Base-by-base conservation (phyloP, 2,888 invertebrate genomes). In the Periphyllus acericola region DNA sequence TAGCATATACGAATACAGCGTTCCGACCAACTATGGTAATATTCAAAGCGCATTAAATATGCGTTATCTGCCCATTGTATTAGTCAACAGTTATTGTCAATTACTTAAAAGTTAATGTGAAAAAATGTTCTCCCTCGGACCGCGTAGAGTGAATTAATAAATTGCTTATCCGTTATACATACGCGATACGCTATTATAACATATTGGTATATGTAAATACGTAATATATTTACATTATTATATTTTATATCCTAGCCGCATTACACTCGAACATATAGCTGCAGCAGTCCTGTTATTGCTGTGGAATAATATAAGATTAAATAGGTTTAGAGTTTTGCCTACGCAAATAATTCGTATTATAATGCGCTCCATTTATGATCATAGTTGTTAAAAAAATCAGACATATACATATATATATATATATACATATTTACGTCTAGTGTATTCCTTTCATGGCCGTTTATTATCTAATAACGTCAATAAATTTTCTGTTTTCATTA, bases 61-160 rank as follows among this genome's bases (percentile, higher is more conserved):
- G 46, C 55, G n/a, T 83, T 52, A 74, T 19, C 9, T 25, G 4
- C 60, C 29, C 36, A 83, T 75, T 83, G 55, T 83, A 36, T 83
- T 83, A 34, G 74, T 83, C 83, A 36, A 83, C 72, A 55, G 8
- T 75, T 83, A 83, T 83, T 83, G 36, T 83, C 36, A n/a, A 83
- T 83, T 83, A 75, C 55, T 83, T 55, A 36, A 83, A 83, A 55
- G 66, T 36, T 66, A 66, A 66, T 80, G n/a, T 55, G 36, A 34
- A 80, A 46, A n/a, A n/a, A 80, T 40, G 1, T 66, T 80, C 66
- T 66, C 40, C 25, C 29, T 17, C n/a, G n/a, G n/a, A 66, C 36
- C n/a, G 36, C n/a, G n/a, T 25, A 79, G 25, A 60, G 36, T 36
- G 80, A 80, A 80, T 80, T 40, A 66, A 40, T 79, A 55, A 60